phyloP scores from a whole-genome alignment of 2,113 vertebrate species.

The Python bivittatus region DNA sequence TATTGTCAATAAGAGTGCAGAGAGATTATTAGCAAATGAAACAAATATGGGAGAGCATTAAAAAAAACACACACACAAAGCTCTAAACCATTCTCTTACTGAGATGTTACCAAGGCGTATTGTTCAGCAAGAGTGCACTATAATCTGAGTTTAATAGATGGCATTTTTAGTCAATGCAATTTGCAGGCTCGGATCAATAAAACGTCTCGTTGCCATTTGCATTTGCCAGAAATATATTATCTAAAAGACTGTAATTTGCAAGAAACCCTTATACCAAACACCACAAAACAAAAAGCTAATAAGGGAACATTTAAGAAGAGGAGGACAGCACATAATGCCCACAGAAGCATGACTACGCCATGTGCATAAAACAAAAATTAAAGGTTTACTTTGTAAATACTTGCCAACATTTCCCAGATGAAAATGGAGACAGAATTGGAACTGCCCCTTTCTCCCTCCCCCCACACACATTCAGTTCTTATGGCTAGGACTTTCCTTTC shows the following conservation, averaged over 20 bases:
- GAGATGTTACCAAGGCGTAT: slow-evolving; percentile 34
- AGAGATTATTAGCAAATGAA: slow-evolving; percentile 53
- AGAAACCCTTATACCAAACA: slow-evolving; percentile 13
- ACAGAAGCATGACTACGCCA: neutral
- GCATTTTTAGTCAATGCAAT: slow-evolving; percentile 44
- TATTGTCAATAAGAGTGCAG: slow-evolving; percentile 42
- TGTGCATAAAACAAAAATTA: neutral
- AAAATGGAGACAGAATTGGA: neutral
- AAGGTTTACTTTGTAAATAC: neutral
- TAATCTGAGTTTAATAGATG: slow-evolving; percentile 37
- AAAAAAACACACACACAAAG: neutral
- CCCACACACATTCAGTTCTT: neutral
- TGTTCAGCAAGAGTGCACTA: slow-evolving; percentile 17
- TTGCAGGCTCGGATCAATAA: slow-evolving; percentile 20
- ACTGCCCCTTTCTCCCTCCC: neutral
- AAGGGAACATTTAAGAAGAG: neutral
- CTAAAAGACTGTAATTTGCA: slow-evolving; percentile 22
- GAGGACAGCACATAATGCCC: neutral
- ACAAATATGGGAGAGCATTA: neutral
- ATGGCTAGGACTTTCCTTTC: neutral
- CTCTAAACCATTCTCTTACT: slow-evolving; percentile 16
- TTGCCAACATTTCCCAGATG: neutral
- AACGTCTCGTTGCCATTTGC: slow-evolving; percentile 36
- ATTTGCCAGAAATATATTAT: slow-evolving; percentile 25
- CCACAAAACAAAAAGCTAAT: neutral